Percentiles rank a stretch among this genome's conserved stretches.
Evolutionary conservation across 2,113 vertebrate genomes (phyloP).

Genomic region (Trichomycterus rosablanca): DNA sequence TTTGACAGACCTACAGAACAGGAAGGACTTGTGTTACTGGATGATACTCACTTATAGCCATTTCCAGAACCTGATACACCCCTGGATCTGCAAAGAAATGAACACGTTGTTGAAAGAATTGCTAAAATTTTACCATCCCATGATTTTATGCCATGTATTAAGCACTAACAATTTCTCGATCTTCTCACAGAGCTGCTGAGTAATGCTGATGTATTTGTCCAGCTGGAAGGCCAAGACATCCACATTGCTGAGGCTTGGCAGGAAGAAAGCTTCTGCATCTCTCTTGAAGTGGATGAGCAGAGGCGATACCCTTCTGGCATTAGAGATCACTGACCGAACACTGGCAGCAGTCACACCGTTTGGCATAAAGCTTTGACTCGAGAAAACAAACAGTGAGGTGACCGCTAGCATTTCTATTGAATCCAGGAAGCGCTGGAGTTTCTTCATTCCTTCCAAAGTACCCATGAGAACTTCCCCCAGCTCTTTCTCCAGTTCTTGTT

Average conservation of each 20-base stretch:
- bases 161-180: slow-evolving; percentile 15
- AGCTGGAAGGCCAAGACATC: slow-evolving; percentile 57
- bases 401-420: slow-evolving; percentile 64
- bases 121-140: neutral
- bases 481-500: slow-evolving; percentile 50
- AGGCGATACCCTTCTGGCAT: slow-evolving; percentile 45
- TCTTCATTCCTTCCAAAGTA: slow-evolving; percentile 52
- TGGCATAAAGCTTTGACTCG: slow-evolving; percentile 42
- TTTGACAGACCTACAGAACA: neutral
- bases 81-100: slow-evolving; percentile 20
- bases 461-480: slow-evolving; percentile 47
- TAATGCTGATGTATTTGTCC: slow-evolving; percentile 55
- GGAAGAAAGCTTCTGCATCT: slow-evolving; percentile 52
- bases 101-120: neutral
- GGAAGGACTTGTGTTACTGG: neutral
- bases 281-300: slow-evolving; percentile 60
- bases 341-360: slow-evolving; percentile 11
- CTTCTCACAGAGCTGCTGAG: slow-evolving; percentile 46
- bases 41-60: slow-evolving; percentile 17
- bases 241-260: slow-evolving; percentile 50
- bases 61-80: slow-evolving; percentile 2
- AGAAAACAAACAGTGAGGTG: slow-evolving; percentile 60
- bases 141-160: neutral
- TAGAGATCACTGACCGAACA: slow-evolving; percentile 44
- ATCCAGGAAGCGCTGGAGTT: slow-evolving; percentile 57